phyloP scores from a whole-genome alignment of 2,888 invertebrate species.

The Cheilosia grossa region DNA sequence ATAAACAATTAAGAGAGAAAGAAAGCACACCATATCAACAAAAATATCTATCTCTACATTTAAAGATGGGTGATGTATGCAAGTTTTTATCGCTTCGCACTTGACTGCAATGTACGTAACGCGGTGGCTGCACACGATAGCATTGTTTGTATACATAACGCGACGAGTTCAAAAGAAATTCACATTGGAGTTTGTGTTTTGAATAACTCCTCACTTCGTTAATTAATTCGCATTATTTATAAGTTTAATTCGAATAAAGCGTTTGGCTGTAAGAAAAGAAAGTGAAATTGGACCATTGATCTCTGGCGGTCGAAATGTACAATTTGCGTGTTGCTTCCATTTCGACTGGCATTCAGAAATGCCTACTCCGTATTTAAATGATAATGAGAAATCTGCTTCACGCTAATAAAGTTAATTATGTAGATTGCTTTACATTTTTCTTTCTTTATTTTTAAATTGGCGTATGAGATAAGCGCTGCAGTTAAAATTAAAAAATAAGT shows the following conservation, averaged over 20 bases:
- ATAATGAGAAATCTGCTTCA: conserved; percentile 23
- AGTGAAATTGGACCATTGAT: conserved; percentile 60
- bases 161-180: too few species aligned
- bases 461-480: background rate
- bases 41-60: conserved; percentile 26
- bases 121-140: conserved; percentile 58
- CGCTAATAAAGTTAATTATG: conserved; percentile 30
- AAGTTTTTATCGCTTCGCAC: conserved; percentile 31
- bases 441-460: background rate
- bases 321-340: background rate
- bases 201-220: background rate
- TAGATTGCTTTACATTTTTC: conserved; percentile 12
- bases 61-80: background rate
- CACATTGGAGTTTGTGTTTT: background rate
- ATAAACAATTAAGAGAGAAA: conserved; percentile 23
- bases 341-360: conserved; percentile 2
- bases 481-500: background rate
- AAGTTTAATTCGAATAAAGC: conserved; percentile 25
- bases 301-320: conserved; percentile 11
- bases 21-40: conserved; percentile 15
- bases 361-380: conserved; percentile 6
- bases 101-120: conserved; percentile 3
- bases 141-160: conserved; percentile 5
- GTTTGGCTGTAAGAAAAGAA: conserved; percentile 31
- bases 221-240: conserved; percentile 39